phyloP scores from a whole-genome alignment of 2,888 invertebrate species.

The Mylabris sibirica region DNA sequence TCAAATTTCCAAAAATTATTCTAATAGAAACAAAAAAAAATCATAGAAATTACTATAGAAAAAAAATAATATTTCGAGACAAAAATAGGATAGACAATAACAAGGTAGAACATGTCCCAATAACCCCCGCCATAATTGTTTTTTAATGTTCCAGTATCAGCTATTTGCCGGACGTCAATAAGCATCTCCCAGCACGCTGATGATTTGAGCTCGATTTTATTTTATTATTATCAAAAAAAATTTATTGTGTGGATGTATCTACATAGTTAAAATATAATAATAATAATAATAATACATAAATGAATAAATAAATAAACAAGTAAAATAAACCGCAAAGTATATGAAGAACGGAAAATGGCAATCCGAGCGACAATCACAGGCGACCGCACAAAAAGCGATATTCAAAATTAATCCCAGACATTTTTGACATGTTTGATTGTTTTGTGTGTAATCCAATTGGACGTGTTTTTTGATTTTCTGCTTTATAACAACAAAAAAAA shows the following conservation, averaged over 20 bases:
- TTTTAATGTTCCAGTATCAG: slow-evolving; percentile 62
- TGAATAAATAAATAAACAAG: too few relatives aligned
- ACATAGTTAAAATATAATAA: too few relatives aligned
- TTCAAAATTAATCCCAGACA: slow-evolving; percentile 40
- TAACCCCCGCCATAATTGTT: slow-evolving; percentile 55
- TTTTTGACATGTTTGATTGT: slow-evolving; percentile 44
- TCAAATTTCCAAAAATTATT: background rate
- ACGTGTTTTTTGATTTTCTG: slow-evolving; percentile 49
- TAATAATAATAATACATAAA: too few relatives aligned
- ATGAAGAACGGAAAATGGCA: slow-evolving; percentile 55
- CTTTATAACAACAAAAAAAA: background rate
- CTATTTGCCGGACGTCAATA: slow-evolving; percentile 62
- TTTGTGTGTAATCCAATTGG: slow-evolving; percentile 46
- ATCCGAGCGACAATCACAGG: slow-evolving; percentile 59
- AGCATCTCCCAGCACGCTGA: slow-evolving; percentile 48
- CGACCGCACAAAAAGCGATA: slow-evolving; percentile 45
- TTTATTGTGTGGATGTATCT: slow-evolving; percentile 45
- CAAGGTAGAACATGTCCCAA: slow-evolving; percentile 25
- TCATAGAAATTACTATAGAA: slow-evolving; percentile 27
- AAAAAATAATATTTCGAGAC: slow-evolving; percentile 20
- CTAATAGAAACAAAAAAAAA: slow-evolving; percentile 14
- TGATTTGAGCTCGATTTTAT: slow-evolving; percentile 51
- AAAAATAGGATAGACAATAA: background rate
- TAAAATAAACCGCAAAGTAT: background rate
- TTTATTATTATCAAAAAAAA: slow-evolving; percentile 31